phyloP scores from a whole-genome alignment of 2,113 vertebrate genomes.

The Willisornis vidua region DNA sequence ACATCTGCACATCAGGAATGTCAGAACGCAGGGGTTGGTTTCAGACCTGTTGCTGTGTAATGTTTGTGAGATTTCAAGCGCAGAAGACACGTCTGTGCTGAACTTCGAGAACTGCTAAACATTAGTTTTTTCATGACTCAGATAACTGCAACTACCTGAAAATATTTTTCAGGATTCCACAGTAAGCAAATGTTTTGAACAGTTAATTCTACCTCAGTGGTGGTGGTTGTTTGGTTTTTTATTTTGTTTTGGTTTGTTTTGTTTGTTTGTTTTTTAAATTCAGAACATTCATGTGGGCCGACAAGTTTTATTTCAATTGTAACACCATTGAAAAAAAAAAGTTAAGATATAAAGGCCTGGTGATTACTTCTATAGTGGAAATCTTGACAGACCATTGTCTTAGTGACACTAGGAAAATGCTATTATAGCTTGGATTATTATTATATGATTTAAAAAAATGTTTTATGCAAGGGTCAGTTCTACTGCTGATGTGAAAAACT shows the following conservation, averaged over 20 bases:
- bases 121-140: neutral
- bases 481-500: neutral
- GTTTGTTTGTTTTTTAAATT: neutral
- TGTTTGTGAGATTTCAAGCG: neutral
- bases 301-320: neutral
- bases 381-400: neutral
- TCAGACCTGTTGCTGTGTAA: neutral
- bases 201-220: neutral
- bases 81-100: neutral
- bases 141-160: neutral
- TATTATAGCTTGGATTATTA: neutral
- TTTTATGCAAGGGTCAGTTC: neutral
- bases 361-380: neutral
- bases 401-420: neutral
- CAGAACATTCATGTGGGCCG: neutral
- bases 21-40: neutral
- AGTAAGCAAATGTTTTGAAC: neutral
- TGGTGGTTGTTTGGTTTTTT: no score
- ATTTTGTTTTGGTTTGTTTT: no score
- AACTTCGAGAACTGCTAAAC: neutral
- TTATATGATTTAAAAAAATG: neutral
- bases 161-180: neutral
- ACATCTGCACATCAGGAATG: neutral
- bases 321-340: neutral
- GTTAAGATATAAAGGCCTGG: neutral